These are phyloP conservation scores for Cepaea hortensis DNA, from an alignment of 2,888 invertebrate genomes.

Conservation along the genomic window DNA sequence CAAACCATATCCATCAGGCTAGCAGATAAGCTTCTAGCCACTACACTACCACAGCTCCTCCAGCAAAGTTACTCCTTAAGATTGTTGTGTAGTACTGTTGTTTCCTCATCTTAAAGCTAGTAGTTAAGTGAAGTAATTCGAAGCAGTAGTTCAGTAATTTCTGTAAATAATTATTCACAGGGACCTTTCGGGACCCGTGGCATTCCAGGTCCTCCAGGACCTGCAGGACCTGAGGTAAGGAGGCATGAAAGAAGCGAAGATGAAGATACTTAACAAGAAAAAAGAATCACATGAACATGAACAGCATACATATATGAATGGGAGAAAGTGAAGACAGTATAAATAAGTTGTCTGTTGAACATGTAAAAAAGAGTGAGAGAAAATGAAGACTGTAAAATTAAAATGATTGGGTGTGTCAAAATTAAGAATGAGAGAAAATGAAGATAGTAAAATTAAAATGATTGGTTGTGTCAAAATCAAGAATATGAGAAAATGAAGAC, in stretches of 20 bases:
- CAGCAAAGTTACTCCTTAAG: no score
- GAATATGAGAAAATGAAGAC: background rate
- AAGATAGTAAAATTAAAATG: background rate
- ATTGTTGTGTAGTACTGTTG: no score
- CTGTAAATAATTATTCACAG: constrained; percentile 6
- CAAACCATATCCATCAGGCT: no score
- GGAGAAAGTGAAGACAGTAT: background rate
- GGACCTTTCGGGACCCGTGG: constrained; percentile 27
- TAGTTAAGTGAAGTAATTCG: no score
- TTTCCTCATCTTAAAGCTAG: no score
- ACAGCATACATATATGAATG: background rate
- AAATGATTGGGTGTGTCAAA: background rate
- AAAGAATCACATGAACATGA: background rate
- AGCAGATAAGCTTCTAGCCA: no score
- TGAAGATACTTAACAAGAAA: background rate
- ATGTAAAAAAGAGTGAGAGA: background rate
- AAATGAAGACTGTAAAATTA: background rate
- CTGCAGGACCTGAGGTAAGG: constrained; percentile 36
- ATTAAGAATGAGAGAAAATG: background rate
- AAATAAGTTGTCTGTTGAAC: background rate
- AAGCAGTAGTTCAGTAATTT: background rate
- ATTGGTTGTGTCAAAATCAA: background rate
- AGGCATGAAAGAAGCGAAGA: background rate
- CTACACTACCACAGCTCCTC: no score
- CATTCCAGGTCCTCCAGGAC: constrained; percentile 31